Base-by-base conservation (phyloP, 37 sponge, comb jelly and placozoan genomes). In the Chondrosia reniformis region DNA sequence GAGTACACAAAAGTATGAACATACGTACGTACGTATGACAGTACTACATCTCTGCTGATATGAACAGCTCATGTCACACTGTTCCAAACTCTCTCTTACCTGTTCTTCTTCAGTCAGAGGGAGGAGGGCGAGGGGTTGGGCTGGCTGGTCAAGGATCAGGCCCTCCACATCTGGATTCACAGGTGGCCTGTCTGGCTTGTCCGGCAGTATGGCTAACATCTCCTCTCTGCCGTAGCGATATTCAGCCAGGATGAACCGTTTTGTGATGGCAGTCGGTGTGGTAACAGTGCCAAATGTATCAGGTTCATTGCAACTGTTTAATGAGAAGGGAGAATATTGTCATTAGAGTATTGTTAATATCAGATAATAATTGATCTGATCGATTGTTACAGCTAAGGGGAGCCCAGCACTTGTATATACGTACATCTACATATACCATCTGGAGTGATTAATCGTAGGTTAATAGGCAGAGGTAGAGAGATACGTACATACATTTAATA, bases 101-200 rank as follows among this genome's bases (percentile, higher is more conserved):
- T 92, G 93, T 52, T 92, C 93, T 5, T 92, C 85, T 25, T 88
- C 89, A 3, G 83, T 39, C n/a, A 88, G 83, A 37, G 89, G 93
- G 36, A 84, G 57, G 52, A 88, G 79, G 19, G 89, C 71, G 45
- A 92, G 67, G 6, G 93, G 93, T 1, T 37, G 46, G 0, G 74
- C 9, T 1, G 67, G n/a, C 22, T 88, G 41, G 2, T 36, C 12
- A 15, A 44, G 59, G 1, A 45, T 46, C 41, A 92, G 69, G 22
- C 61, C 44, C 34, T 62, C 12, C 34, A 84, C 30, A 15, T 27
- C 17, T 2, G 81, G 63, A 61, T 83, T 76, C 39, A 64, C 75
- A 0, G 15, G 30, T 6, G 92, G 88, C 9, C 24, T 9, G 25
- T 43, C 10, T 1, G 55, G 27, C 37, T 80, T 56, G 17, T 83